Evolutionary conservation across 2,113 vertebrate species (phyloP), one percentile per base, ranked within the genome.

Genomic region (Syrrhaptes paradoxus): DNA sequence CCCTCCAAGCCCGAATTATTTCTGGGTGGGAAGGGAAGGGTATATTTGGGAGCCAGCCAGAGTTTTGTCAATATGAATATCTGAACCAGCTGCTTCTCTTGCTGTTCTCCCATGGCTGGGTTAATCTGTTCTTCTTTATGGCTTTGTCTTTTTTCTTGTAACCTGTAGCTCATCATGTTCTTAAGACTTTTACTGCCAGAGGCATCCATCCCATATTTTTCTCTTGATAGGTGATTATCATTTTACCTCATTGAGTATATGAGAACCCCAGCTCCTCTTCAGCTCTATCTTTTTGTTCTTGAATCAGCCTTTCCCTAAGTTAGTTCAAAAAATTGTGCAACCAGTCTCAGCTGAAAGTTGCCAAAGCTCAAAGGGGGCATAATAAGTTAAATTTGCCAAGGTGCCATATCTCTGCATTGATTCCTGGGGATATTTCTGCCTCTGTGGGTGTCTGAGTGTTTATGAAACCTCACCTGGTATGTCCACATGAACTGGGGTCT

Each of bases 81-180:
- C 66, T 93, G 84, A 94, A 85, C 80, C 94, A 96, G 92, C 84
- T 97, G 96, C 80, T 95, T 96, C 91, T 87, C 87, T 95, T 80
- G 59, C 65, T 90, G 19, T 85, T 93, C 87, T 97, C 48, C 55
- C 76, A 79, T 92, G 82, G 73, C 2, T 93, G 73, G 59, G 41
- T 88, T 68, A 55, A 75, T 90, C 79, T 87, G 34, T 87, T 91
- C 79, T 90, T 78, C 74, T 92, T 77, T 71, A 77, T 41, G 26
- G 66, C 66, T 94, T 79, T 85, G 34, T 51, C 45, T 62, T 87
- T 71, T 54, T 73, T 76, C 79, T 87, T 77, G 63, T 78, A 74
- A 92, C 92, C 87, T 93, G 66, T 68, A 79, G 54, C 43, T 83
- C 34, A 9, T 74, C 52, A 63, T 88, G 63, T 20, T 94, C 13